These are phyloP conservation scores for Phalacrocorax aristotelis DNA, from an alignment of 2,113 vertebrate genomes.

Conservation along the genomic window DNA sequence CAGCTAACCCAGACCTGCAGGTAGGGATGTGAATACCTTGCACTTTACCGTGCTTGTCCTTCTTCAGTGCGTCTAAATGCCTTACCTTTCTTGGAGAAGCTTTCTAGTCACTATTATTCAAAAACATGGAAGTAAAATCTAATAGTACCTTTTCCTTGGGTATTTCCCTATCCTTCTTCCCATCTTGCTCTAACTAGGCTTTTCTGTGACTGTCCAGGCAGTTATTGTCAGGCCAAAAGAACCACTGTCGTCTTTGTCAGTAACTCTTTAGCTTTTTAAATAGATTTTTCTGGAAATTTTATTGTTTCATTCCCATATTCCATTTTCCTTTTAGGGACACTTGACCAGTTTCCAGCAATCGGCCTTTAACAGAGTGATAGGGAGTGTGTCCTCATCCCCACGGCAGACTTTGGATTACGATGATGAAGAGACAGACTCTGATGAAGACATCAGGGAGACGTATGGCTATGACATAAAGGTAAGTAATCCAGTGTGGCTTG, in stretches of 20 bases:
- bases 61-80: not conserved
- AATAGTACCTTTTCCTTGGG: not conserved
- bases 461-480: conserved; percentile 96
- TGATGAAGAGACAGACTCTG: conserved; percentile 97
- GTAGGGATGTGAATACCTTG: conserved; percentile 28
- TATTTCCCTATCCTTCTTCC: not conserved
- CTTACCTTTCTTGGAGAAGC: not conserved
- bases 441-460: conserved; percentile 94
- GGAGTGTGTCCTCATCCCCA: conserved; percentile 85
- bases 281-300: not conserved
- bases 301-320: not conserved
- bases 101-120: not conserved
- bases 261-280: not conserved
- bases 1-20: conserved; percentile 97
- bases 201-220: not conserved
- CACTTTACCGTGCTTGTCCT: not conserved
- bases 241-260: not conserved
- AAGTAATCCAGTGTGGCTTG: not conserved
- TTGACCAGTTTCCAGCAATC: conserved; percentile 96
- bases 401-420: conserved; percentile 91
- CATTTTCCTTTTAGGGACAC: conserved; percentile 82
- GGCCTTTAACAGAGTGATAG: conserved; percentile 86
- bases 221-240: not conserved
- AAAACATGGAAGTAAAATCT: not conserved
- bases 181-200: not conserved